Conservation (phyloP, 2,113 vertebrate genomes). For the Menidia beryllina region DNA sequence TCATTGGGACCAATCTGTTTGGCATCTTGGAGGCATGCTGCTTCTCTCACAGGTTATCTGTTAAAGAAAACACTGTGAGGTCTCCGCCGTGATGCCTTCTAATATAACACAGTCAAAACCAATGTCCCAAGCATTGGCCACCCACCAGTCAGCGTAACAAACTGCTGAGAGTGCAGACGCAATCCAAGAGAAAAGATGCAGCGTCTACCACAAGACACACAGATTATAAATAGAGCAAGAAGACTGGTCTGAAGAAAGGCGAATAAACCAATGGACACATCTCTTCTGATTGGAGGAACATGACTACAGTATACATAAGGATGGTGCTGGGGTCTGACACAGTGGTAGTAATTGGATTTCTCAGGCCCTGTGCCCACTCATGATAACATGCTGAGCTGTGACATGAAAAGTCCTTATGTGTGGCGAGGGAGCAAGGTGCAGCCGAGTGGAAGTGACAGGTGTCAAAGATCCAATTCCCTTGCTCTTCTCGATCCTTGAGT, state of each 20-base stretch:
- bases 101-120: slow-evolving; percentile 66
- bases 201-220: slow-evolving; percentile 44
- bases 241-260: slow-evolving; percentile 56
- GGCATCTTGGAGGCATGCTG: slow-evolving; percentile 56
- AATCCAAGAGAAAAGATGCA: slow-evolving; percentile 30
- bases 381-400: slow-evolving; percentile 77
- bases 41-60: slow-evolving; percentile 51
- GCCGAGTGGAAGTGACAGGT: slow-evolving; percentile 78
- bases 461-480: slow-evolving; percentile 75
- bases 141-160: slow-evolving; percentile 45
- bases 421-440: slow-evolving; percentile 74
- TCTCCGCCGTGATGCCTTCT: slow-evolving; percentile 58
- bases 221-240: slow-evolving; percentile 62
- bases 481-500: slow-evolving; percentile 57
- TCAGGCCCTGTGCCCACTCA: slow-evolving; percentile 73
- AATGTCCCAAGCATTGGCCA: slow-evolving; percentile 65
- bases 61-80: slow-evolving; percentile 66
- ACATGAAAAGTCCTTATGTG: slow-evolving; percentile 81
- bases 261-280: slow-evolving; percentile 72
- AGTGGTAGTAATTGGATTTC: slow-evolving; percentile 80
- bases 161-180: slow-evolving; percentile 40
- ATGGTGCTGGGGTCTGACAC: slow-evolving; percentile 65
- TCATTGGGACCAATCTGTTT: slow-evolving; percentile 66
- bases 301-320: slow-evolving; percentile 68
- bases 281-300: slow-evolving; percentile 72